Base-by-base conservation (phyloP, 2,113 vertebrate species). In the Gymnocephalus cernua region DNA sequence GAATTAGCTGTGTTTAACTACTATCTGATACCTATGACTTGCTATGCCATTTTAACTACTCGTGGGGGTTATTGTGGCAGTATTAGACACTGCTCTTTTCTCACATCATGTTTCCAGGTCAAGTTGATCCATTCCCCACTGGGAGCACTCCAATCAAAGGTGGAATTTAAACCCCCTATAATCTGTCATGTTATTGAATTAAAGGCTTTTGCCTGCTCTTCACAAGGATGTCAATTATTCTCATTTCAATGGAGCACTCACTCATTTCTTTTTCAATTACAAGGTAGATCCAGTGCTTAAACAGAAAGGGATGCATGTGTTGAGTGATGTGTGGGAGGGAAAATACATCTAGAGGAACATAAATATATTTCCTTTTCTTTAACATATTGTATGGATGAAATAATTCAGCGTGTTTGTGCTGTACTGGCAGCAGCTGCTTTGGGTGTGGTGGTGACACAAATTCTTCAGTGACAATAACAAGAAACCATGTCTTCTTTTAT, bases 141-240 rank as follows among this genome's bases (percentile, higher is more conserved):
- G 89, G 91, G 86, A 93, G 57, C 54, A 71, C 83, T 91, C 72
- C 83, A 89, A 81, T 86, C 66, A 84, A 90, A 94, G 92, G 90
- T 91, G 82, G 82, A 88, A 92, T 91, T 91, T 93, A 91, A 93
- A 82, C 73, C 86, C 32, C 68, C 83, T 87, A 89, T 95, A 95
- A 95, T 94, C 92, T 94, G 86, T 92, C 91, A 91, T 86, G 88
- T 95, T 93, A 95, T 94, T 95, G 85, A 95, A 95, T 95, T 93
- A 93, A 92, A 90, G 83, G 86, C 88, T 95, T 93, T 93, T 41
- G 73, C 54, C 80, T 88, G 83, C 80, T 90, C 79, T 85, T 79
- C 71, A 84, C 62, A 59, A 90, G 85, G 84, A 85, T 89, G 84
- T 90, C 86, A 90, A 74, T 93, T 93, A 91, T 92, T 93, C 80